Evolutionary conservation across 1,140 invertebrate genomes (phyloP), one percentile per base, ranked within the genome.

Genomic region (Nasonia longicornis): DNA sequence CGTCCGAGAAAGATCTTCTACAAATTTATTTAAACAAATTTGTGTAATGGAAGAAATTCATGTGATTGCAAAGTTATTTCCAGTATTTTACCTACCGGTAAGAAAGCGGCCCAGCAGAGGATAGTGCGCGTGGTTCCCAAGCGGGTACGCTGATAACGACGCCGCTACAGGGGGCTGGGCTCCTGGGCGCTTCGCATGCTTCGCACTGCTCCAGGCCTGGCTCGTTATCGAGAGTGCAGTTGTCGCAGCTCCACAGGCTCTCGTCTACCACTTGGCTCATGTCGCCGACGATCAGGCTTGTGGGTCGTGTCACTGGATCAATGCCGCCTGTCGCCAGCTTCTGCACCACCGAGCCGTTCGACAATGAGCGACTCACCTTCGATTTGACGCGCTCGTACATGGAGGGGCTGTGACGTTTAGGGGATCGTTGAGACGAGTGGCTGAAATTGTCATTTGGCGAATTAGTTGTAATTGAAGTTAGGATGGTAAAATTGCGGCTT

Each of bases 1-100:
- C 87, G 77, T 94, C 93, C 0, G 93, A 94, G 71, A 94, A 94
- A 0, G 94, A 94, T 84, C 94, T 86, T 82, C 93, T 89, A 82
- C 94, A 94, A 26, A 67, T 58, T 58, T 58, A n/a, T 48, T 2
- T 22, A 70, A 10, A n/a, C 42, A 70, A 42, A 70, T 48, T 22
- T 26, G 22, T 16, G 26, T 16, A 29, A 26, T 31, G 31, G 16
- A 67, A 67, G 14, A 31, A 14, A 67, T 12, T 29, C 12, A 0
- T 12, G 22, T 67, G 31, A 67, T 11, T 0, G 6, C 16, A 58
- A 4, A 58, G 22, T 16, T 31, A 12, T 29, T 6, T 12, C 4
- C 7, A 67, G 11, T 26, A 67, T 31, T 29, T 12, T 6, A 70
- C 16, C 84, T 93, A 87, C 82, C 93, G 88, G 81, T 95, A 94